A percentile compares a stretch with the other conserved stretches of the same genome.
phyloP scores from a whole-genome alignment of 2,888 invertebrate genomes.

The Temnothorax rugatulus region DNA sequence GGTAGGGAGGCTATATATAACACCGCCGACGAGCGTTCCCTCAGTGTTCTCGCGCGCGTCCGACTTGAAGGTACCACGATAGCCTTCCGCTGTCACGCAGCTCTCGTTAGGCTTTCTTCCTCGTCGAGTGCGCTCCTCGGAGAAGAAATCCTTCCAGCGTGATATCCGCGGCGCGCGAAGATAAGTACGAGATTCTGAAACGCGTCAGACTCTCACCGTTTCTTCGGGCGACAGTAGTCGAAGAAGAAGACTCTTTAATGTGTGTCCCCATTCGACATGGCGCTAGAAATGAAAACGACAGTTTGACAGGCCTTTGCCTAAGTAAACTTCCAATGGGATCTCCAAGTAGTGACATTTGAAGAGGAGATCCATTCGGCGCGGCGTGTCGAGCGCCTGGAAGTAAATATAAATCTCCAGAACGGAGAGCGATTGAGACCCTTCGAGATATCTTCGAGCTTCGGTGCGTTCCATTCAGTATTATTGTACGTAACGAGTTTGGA shows the following conservation, averaged over 20 bases:
- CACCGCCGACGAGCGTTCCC: conserved; percentile 28
- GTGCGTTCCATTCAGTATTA: neutral
- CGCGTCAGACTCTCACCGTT: neutral
- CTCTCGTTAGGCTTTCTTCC: neutral
- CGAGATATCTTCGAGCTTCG: neutral
- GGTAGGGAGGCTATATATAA: conserved; percentile 67
- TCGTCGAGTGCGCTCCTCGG: neutral
- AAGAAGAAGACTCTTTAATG: neutral
- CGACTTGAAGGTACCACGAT: neutral
- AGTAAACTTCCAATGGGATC: neutral
- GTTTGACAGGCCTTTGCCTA: neutral
- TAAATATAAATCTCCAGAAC: neutral
- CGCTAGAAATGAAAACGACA: neutral
- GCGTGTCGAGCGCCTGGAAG: neutral
- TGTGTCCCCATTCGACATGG: neutral
- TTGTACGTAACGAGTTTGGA: neutral
- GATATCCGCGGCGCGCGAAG: conserved; percentile 1
- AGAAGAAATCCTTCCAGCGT: conserved; percentile 14
- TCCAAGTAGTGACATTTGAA: neutral
- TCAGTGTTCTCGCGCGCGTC: conserved; percentile 66
- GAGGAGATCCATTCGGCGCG: neutral
- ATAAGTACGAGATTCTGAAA: neutral
- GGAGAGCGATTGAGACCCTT: neutral
- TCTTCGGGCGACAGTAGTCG: neutral
- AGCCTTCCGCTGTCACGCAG: neutral